Evolutionary conservation across 2,797 vertebrate species (phyloP).

Genomic region (Mastacembelus armatus): DNA sequence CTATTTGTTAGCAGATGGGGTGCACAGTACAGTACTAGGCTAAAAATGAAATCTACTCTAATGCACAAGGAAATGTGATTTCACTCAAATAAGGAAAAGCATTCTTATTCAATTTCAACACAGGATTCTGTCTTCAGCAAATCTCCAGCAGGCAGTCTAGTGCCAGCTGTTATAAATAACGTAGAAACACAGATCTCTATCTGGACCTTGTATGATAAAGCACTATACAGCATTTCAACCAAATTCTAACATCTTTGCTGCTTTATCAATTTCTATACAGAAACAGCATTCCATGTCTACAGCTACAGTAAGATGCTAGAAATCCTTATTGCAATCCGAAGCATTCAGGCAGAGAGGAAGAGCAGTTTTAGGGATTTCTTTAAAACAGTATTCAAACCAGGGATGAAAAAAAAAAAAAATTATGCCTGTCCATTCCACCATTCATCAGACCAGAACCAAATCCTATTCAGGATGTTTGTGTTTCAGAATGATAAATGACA

Average conservation of each 20-base stretch:
- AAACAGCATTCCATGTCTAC: neutral
- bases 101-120: no score
- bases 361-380: slow-evolving; percentile 12
- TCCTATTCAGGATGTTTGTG: slow-evolving; percentile 10
- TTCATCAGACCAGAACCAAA: slow-evolving; percentile 14
- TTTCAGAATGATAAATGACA: slow-evolving; percentile 53
- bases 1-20: neutral
- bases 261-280: slow-evolving; percentile 12
- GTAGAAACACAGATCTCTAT: slow-evolving; percentile 5
- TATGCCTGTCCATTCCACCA: neutral
- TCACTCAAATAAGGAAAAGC: neutral
- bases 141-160: neutral
- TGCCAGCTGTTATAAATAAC: neutral
- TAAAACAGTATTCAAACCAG: slow-evolving; percentile 8
- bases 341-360: neutral
- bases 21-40: neutral
- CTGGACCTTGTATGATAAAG: slow-evolving; percentile 24
- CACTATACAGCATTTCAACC: slow-evolving; percentile 1
- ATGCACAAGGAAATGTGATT: neutral
- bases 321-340: neutral
- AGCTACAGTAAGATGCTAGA: neutral
- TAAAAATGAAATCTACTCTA: neutral
- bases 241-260: neutral
- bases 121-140: neutral
- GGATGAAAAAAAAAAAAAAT: slow-evolving; percentile 16